Evolutionary conservation across 35 echinoderm and acorn worm species (phyloP).

Genomic region (Strongylocentrotus purpuratus): DNA sequence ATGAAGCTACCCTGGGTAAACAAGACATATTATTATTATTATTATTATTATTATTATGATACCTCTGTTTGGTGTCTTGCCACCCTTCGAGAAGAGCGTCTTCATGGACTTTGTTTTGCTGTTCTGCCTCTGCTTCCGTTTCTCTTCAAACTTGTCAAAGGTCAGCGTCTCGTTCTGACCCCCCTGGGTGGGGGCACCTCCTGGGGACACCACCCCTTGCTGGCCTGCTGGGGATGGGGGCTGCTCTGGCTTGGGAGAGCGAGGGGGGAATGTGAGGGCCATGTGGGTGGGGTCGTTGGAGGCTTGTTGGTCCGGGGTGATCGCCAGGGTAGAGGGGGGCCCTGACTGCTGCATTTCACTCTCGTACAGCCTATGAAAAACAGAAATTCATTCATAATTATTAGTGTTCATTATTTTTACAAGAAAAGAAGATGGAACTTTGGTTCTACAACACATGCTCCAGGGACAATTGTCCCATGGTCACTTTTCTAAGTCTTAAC

Average conservation of each 20-base stretch:
- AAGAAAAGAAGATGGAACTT: no score
- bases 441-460: no score
- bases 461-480: no score
- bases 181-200: background rate
- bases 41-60: no score
- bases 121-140: slow-evolving; percentile 66
- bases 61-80: slow-evolving; percentile 77
- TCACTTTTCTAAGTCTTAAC: no score
- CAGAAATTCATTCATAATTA: background rate
- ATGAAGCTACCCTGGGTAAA: no score
- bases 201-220: slow-evolving; percentile 6
- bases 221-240: slow-evolving; percentile 8
- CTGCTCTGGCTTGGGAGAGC: background rate
- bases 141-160: slow-evolving; percentile 96
- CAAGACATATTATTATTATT: no score
- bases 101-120: slow-evolving; percentile 72
- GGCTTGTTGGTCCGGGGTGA: background rate
- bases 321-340: background rate
- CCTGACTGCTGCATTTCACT: slow-evolving; percentile 30
- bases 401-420: no score
- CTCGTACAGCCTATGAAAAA: slow-evolving; percentile 34
- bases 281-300: background rate
- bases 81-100: slow-evolving; percentile 75
- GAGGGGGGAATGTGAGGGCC: slow-evolving; percentile 25
- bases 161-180: slow-evolving; percentile 44